phyloP scores from a whole-genome alignment of 2,888 invertebrate genomes.

The Drosophila picticornis region DNA sequence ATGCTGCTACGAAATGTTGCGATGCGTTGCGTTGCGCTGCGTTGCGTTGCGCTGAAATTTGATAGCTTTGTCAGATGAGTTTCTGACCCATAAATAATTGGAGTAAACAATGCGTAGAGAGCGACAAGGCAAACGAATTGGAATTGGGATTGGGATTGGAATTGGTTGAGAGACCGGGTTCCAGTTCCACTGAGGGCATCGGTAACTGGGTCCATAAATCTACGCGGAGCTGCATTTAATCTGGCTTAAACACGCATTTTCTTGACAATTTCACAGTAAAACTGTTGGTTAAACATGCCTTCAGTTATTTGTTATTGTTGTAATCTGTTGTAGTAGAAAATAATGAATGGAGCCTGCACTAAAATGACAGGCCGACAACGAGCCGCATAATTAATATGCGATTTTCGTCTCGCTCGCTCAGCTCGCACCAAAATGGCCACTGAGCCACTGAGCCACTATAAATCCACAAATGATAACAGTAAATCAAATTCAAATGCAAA shows the following conservation, averaged over 20 bases:
- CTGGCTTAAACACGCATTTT: conserved; percentile 80
- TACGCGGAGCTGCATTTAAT: conserved; percentile 69
- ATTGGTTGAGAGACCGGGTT: neutral
- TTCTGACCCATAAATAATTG: conserved; percentile 75
- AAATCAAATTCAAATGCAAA: conserved; percentile 70
- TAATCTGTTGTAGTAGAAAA: conserved; percentile 34
- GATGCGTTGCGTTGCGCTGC: conserved; percentile 26
- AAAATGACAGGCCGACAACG: conserved; percentile 55
- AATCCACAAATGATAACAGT: conserved; percentile 71
- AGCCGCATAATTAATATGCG: conserved; percentile 74
- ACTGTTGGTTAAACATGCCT: conserved; percentile 50
- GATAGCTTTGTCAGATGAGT: conserved; percentile 51
- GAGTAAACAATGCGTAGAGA: conserved; percentile 65
- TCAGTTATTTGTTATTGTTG: conserved; percentile 12
- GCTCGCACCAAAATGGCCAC: conserved; percentile 48
- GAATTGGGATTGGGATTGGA: conserved; percentile 23
- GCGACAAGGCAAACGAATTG: conserved; percentile 62
- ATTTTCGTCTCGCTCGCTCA: conserved; percentile 50
- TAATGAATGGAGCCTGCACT: conserved; percentile 60
- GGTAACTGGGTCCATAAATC: conserved; percentile 65
- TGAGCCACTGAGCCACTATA: conserved; percentile 54
- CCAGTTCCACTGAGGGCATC: neutral
- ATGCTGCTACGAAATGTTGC: conserved; percentile 19
- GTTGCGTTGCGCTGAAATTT: conserved; percentile 47
- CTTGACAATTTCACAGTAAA: conserved; percentile 81